Percentiles rank a stretch among this genome's conserved stretches.
Conservation (phyloP, 2,888 invertebrate species). For the Drosophila nr. medialis region DNA sequence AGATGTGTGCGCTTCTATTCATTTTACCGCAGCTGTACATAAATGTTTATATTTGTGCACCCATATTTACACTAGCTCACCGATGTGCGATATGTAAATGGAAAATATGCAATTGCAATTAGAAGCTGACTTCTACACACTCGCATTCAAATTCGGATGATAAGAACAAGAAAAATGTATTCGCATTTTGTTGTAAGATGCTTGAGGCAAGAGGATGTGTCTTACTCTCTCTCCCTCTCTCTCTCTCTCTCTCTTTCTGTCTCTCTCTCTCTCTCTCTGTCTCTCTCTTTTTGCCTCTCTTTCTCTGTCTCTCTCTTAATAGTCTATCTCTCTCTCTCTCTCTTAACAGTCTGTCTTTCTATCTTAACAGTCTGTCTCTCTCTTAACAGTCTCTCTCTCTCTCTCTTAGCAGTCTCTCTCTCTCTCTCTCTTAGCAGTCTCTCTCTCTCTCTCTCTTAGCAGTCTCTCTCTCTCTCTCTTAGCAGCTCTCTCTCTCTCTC, state of each 20-base stretch:
- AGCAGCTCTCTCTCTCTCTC: too few relatives aligned
- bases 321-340: too few relatives aligned
- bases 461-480: rapidly evolving
- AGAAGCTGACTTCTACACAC: background rate
- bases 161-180: background rate
- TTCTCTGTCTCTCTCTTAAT: too few relatives aligned
- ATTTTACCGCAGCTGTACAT: background rate
- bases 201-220: background rate
- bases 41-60: background rate
- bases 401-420: too few relatives aligned
- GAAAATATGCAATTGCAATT: background rate
- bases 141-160: background rate
- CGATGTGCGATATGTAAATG: background rate
- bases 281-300: too few relatives aligned
- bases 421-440: too few relatives aligned
- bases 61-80: background rate
- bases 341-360: too few relatives aligned
- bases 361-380: too few relatives aligned
- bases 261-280: too few relatives aligned
- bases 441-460: too few relatives aligned
- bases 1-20: background rate
- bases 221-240: background rate
- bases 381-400: too few relatives aligned
- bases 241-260: too few relatives aligned
- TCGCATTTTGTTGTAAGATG: background rate